Evolutionary conservation across 1,140 invertebrate species (phyloP).

Genomic region (Zaprionus vittiger): DNA sequence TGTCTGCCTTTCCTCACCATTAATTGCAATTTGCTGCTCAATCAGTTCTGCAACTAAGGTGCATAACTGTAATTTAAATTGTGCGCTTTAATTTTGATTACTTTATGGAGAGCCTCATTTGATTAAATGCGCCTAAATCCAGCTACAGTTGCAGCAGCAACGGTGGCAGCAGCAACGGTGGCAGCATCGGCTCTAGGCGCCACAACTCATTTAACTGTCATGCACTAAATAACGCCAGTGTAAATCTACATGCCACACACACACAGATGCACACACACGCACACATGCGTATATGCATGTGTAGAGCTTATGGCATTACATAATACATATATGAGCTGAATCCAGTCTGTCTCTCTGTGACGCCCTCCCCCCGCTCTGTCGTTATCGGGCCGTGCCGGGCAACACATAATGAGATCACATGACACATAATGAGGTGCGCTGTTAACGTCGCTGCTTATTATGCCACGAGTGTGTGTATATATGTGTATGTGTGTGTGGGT

Average conservation of each 20-base stretch:
- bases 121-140: slow-evolving; percentile 66
- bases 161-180: neutral
- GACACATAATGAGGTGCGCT: slow-evolving; percentile 77
- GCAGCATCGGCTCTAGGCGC: neutral
- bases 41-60: neutral
- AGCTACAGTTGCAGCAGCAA: slow-evolving; percentile 35
- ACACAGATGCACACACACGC: slow-evolving; percentile 6
- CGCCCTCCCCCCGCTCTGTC: neutral
- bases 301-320: slow-evolving; percentile 61
- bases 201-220: slow-evolving; percentile 82
- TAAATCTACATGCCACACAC: slow-evolving; percentile 64
- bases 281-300: slow-evolving; percentile 15
- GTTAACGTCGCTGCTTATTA: slow-evolving; percentile 51
- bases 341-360: slow-evolving; percentile 13
- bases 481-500: slow-evolving; percentile 30
- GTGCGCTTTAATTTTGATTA: slow-evolving; percentile 42
- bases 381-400: slow-evolving; percentile 11
- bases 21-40: slow-evolving; percentile 4
- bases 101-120: slow-evolving; percentile 45
- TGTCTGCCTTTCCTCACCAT: neutral
- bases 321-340: slow-evolving; percentile 45
- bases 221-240: slow-evolving; percentile 77
- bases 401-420: slow-evolving; percentile 78
- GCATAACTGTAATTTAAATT: slow-evolving; percentile 40
- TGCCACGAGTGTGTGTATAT: slow-evolving; percentile 5